These are phyloP conservation scores for Trididemnum miniatum DNA, from an alignment of 23 tunicate species.

Conservation along the genomic window DNA sequence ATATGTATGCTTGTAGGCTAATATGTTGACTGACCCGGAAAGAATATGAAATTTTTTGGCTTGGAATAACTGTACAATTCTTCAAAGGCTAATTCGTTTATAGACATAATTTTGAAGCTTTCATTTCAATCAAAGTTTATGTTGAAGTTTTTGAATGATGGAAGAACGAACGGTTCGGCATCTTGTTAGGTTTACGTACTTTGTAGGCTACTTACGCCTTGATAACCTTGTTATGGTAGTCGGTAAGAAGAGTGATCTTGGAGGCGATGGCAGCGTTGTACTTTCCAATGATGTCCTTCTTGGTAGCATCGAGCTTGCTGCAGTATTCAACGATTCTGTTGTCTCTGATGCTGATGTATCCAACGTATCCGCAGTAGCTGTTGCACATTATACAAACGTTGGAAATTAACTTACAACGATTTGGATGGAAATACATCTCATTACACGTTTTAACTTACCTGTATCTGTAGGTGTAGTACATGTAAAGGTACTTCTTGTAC, in stretches of 20 bases:
- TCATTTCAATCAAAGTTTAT: too few relatives aligned
- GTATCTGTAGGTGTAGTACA: slow-evolving; percentile 4
- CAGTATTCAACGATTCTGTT: slow-evolving; percentile 32
- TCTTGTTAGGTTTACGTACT: not conserved
- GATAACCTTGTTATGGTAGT: slow-evolving; percentile 35
- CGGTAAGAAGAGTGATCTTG: slow-evolving; percentile 15
- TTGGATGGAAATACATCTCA: too few relatives aligned
- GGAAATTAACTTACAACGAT: too few relatives aligned
- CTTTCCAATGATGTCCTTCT: not conserved
- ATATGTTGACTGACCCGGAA: too few relatives aligned
- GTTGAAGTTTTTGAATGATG: not conserved
- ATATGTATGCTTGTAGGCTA: too few relatives aligned
- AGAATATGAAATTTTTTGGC: too few relatives aligned
- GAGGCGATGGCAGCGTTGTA: slow-evolving; percentile 34
- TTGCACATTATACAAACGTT: not conserved
- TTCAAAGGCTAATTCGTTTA: too few relatives aligned
- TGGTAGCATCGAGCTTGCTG: slow-evolving; percentile 22
- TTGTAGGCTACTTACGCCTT: slow-evolving; percentile 26
- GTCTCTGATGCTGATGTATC: slow-evolving; percentile 7
- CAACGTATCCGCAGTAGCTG: slow-evolving; percentile 1
- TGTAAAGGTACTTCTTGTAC: slow-evolving; percentile 13
- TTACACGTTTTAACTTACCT: too few relatives aligned
- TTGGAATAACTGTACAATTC: too few relatives aligned
- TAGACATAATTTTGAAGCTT: too few relatives aligned
- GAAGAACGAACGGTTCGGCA: not conserved